phyloP scores from a whole-genome alignment of 1,140 invertebrate genomes.

The Acromyrmex echinatior region DNA sequence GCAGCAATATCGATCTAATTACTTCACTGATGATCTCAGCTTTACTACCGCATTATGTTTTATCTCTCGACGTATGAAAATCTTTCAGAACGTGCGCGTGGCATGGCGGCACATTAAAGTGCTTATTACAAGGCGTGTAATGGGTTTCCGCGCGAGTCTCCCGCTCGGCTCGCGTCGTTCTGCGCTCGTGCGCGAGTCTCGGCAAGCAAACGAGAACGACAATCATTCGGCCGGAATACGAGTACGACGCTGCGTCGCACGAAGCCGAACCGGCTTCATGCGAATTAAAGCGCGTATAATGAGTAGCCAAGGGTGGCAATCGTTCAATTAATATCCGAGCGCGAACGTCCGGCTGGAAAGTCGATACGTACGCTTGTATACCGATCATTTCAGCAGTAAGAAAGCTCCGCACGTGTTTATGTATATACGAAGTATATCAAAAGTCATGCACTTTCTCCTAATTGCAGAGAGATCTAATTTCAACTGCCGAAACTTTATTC shows the following conservation, averaged over 20 bases:
- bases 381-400: constrained; percentile 5
- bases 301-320: constrained; percentile 73
- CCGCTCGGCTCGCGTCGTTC: constrained; percentile 47
- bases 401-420: constrained; percentile 1
- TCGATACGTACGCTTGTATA: constrained; percentile 23
- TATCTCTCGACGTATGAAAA: constrained; percentile 38
- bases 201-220: constrained; percentile 28
- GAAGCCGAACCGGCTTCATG: constrained; percentile 5
- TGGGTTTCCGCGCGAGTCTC: constrained; percentile 70
- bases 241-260: background rate
- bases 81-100: constrained; percentile 24
- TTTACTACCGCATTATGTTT: constrained; percentile 28
- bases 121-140: constrained; percentile 74
- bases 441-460: constrained; percentile 19
- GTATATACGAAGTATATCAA: background rate
- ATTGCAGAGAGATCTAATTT: constrained; percentile 1
- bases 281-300: constrained; percentile 77
- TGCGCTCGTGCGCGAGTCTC: constrained; percentile 28
- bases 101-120: constrained; percentile 27
- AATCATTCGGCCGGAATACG: constrained; percentile 53
- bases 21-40: constrained; percentile 16
- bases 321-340: constrained; percentile 78
- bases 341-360: constrained; percentile 65
- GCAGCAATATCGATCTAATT: constrained; percentile 31
- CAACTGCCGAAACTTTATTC: background rate